Evolutionary conservation across 1,140 invertebrate species (phyloP), one percentile per base, ranked within the genome.

Genomic region (Metopolophium dirhodum): DNA sequence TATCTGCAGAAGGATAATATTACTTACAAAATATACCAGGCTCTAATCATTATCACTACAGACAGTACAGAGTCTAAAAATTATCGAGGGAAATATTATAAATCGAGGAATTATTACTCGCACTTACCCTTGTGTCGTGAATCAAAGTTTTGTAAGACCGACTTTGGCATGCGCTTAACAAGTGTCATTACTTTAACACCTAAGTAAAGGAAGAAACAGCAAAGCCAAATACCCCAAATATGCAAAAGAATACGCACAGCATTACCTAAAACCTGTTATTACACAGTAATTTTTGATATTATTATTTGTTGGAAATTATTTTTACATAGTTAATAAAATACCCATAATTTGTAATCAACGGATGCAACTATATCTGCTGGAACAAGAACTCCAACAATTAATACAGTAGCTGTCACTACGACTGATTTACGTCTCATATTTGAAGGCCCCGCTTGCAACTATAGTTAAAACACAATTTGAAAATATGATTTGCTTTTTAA

Each of bases 151-250:
- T 95, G 95, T 14, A 95, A 95, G 92, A 96, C 94, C 77, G 95
- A 95, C 93, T 95, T 95, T 86, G 96, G 96, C 94, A 96, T 95
- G 93, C 95, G 95, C 93, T 94, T 94, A 20, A 96, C 94, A 77
- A 96, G 94, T 87, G 95, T 93, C 94, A 95, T 95, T 82, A 96
- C 95, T 94, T 95, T 95, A 94, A 95, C 95, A 57, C 96, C 96
- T 77, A 96, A 96, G 93, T 96, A 96, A 37, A 96, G 95, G 94
- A 96, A 96, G 30, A 95, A 95, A 41, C 95, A 94, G 94, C 96
- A 96, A 87, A 97, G 95, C 92, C 96, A 94, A 91, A 96, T 94
- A 91, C 96, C 96, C 96, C 96, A 96, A 51, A 96, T 93, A n/a
- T 96, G 95, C 94, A 96, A 96, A n/a, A 96, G 94, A 49, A 95